These are phyloP conservation scores for Patiria miniata DNA, from an alignment of 35 echinoderm and acorn worm species.

Conservation along the genomic window DNA sequence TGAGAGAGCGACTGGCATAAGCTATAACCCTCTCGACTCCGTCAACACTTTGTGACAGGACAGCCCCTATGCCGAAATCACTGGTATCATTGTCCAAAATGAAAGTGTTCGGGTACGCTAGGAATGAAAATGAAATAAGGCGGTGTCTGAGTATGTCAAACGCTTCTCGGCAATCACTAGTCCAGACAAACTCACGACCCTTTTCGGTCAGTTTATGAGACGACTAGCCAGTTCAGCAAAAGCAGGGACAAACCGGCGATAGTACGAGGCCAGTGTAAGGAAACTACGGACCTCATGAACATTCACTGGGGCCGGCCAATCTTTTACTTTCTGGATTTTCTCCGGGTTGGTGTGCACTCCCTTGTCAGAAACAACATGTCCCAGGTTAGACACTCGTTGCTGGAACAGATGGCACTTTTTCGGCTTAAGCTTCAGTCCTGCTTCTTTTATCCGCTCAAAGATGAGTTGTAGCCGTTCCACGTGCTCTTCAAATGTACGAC, in stretches of 20 bases:
- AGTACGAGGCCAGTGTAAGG: constrained; percentile 52
- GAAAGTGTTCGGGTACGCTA: constrained; percentile 41
- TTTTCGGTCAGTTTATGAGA: constrained; percentile 43
- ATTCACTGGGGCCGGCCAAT: constrained; percentile 49
- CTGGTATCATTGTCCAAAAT: constrained; percentile 64
- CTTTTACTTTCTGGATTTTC: constrained; percentile 40
- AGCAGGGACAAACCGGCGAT: constrained; percentile 49
- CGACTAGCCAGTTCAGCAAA: constrained; percentile 53
- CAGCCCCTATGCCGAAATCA: constrained; percentile 37
- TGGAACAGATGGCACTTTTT: constrained; percentile 79
- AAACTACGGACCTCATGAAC: constrained; percentile 52
- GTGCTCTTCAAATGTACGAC: background rate
- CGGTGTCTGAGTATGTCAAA: constrained; percentile 38
- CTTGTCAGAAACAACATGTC: constrained; percentile 45
- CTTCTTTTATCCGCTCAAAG: constrained; percentile 16
- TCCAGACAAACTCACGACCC: constrained; percentile 32
- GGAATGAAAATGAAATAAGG: constrained; percentile 37
- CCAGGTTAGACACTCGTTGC: constrained; percentile 54
- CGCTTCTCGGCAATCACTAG: constrained; percentile 24
- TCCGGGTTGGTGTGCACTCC: constrained; percentile 54
- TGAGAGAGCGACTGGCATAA: constrained; percentile 20
- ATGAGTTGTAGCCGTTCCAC: constrained; percentile 43
- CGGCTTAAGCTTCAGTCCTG: constrained; percentile 59
- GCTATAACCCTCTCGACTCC: constrained; percentile 54
- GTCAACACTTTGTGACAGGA: constrained; percentile 54